phyloP scores from a whole-genome alignment of 2,113 vertebrate species.

The Ptilonorhynchus violaceus region DNA sequence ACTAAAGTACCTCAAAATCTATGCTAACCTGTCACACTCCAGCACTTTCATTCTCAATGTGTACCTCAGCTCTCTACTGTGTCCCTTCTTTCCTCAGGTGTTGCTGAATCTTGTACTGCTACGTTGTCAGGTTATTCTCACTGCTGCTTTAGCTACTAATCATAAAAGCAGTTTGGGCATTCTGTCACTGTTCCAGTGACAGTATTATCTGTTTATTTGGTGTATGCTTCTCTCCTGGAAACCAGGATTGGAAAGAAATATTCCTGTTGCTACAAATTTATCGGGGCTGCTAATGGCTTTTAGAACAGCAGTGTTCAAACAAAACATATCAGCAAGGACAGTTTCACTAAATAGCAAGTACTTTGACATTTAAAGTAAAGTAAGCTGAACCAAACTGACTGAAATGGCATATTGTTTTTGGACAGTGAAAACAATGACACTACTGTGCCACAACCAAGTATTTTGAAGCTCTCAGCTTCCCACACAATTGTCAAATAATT shows the following conservation, averaged over 20 bases:
- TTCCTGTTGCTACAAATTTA: background rate
- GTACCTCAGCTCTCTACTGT: background rate
- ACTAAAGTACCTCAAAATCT: background rate
- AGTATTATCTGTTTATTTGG: background rate
- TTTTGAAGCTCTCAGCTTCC: background rate
- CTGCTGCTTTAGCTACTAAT: background rate
- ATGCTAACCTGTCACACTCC: background rate
- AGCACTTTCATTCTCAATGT: background rate
- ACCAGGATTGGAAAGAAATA: background rate
- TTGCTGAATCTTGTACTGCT: background rate
- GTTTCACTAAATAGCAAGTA: background rate
- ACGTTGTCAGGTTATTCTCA: background rate
- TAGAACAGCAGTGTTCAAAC: background rate
- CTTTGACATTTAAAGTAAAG: background rate
- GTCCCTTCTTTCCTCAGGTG: background rate
- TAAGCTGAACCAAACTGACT: background rate
- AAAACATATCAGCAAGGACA: background rate
- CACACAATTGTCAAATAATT: background rate
- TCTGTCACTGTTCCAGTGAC: background rate
- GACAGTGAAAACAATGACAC: background rate
- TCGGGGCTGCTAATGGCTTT: background rate
- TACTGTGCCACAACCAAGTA: background rate
- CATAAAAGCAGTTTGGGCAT: background rate
- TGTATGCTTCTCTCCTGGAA: background rate
- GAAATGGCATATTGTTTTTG: background rate